phyloP scores from a whole-genome alignment of 2,113 vertebrate genomes.

The Lycaon pictus region DNA sequence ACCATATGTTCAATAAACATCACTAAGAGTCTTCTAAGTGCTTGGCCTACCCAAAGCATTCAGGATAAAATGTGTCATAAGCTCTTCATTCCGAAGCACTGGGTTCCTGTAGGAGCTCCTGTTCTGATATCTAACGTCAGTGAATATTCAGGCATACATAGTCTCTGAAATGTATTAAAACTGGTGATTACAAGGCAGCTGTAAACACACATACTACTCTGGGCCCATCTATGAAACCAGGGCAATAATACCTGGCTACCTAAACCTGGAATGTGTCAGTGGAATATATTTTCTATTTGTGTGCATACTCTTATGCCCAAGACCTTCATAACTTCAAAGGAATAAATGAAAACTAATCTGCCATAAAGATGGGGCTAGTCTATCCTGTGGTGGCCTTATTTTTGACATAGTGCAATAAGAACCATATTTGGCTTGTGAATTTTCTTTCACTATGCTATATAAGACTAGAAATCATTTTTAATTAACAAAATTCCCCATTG shows the following conservation, averaged over 20 bases:
- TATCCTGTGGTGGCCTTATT: not conserved
- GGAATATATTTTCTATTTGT: not conserved
- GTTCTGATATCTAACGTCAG: not conserved
- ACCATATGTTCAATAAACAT: not conserved
- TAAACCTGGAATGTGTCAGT: not conserved
- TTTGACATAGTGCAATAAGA: not conserved
- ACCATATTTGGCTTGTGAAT: not conserved
- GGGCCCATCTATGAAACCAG: not conserved
- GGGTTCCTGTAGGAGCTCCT: not conserved
- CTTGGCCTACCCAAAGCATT: not conserved
- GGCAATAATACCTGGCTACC: not conserved
- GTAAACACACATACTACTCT: not conserved
- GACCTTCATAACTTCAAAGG: not conserved
- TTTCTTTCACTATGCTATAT: not conserved
- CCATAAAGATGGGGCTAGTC: not conserved
- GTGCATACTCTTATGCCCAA: not conserved
- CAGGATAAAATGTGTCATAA: not conserved
- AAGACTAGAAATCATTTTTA: conserved; percentile 18
- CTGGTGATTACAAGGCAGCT: not conserved
- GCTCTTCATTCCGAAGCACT: not conserved
- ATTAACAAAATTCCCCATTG: not conserved
- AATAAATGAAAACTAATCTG: not conserved
- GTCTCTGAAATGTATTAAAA: not conserved
- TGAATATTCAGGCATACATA: not conserved
- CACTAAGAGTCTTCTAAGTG: not conserved